Evolutionary conservation across 1,140 invertebrate species (phyloP), one percentile per base, ranked within the genome.

Genomic region (Amyelois transitella): DNA sequence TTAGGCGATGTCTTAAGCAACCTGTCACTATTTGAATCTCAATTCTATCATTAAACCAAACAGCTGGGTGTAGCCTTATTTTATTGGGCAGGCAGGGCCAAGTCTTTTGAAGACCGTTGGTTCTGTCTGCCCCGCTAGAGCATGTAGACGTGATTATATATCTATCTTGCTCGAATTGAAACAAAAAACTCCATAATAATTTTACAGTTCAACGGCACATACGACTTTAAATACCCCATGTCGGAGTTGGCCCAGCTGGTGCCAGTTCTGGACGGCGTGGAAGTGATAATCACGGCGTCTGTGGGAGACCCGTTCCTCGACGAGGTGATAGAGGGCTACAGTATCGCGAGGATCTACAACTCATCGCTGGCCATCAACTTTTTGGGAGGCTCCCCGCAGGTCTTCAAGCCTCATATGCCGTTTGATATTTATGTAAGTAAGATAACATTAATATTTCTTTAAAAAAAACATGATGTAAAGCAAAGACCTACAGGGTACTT

Each of bases 341-440:
- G 96, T 0, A 93, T 93, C 19, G 94, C 97, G 0, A 89, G 96
- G 52, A 94, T 99, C 21, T 98, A 93, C 75, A 96, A 96, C 79
- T 96, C 95, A 0, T 94, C 93, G 3, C 89, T 98, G 7, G 91
- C 92, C 54, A 89, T 98, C 0, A 89, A 92, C 28, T 97, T 98
- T 81, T 89, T 99, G 0, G 97, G 97, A 0, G 96, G 95, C 19
- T 93, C 92, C 0, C 94, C 97, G 2, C 95, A 98, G 86, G 93
- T 98, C 8, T 98, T 99, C 84, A 98, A 98, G 82, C 97, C 97
- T 0, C 89, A 94, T 1, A 97, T 98, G 94, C 94, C 96, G 0
- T 94, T 96, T 69, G 93, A 92, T 57, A 86, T 90, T 62, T 94
- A 94, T 81, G 93, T 95, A 82, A 92, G 93, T 91, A 10, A 24